phyloP scores from a whole-genome alignment of 2,113 vertebrate species.

The Microcebus ravelobensis region DNA sequence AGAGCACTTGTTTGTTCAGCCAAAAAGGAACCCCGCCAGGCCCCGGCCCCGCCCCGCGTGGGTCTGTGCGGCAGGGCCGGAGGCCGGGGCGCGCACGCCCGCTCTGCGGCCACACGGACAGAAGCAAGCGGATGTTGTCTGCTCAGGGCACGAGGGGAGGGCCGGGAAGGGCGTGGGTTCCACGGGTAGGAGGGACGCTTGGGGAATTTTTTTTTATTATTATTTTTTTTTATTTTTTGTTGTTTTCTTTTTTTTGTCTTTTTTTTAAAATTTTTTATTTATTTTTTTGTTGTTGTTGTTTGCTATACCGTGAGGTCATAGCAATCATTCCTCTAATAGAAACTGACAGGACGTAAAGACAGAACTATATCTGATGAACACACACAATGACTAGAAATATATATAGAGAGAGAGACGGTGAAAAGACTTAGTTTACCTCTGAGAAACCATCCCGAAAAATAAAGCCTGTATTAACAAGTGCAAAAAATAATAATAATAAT shows the following conservation, averaged over 20 bases:
- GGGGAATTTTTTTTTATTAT: slow-evolving; percentile 42
- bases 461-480: slow-evolving; percentile 95
- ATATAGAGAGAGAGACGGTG: slow-evolving; percentile 80
- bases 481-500: slow-evolving; percentile 82
- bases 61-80: slow-evolving; percentile 80
- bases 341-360: slow-evolving; percentile 90
- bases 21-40: slow-evolving; percentile 74
- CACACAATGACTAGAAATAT: slow-evolving; percentile 90
- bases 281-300: slow-evolving; percentile 67
- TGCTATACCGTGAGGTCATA: slow-evolving; percentile 86
- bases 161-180: slow-evolving; percentile 73
- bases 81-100: slow-evolving; percentile 74
- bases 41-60: slow-evolving; percentile 78
- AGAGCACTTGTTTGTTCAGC: slow-evolving; percentile 80
- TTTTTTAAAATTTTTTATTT: background rate
- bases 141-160: slow-evolving; percentile 32
- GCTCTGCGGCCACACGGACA: slow-evolving; percentile 84
- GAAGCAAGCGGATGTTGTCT: slow-evolving; percentile 84
- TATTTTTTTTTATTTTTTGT: slow-evolving; percentile 32
- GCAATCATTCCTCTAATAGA: slow-evolving; percentile 90
- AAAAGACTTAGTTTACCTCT: slow-evolving; percentile 89
- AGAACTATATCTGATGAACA: slow-evolving; percentile 88
- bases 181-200: slow-evolving; percentile 78
- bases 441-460: slow-evolving; percentile 88
- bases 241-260: slow-evolving; percentile 55